Percentiles rank a stretch among this genome's conserved stretches.
Conservation (phyloP, 1,140 invertebrate genomes). For the Neotoxoptera formosana region DNA sequence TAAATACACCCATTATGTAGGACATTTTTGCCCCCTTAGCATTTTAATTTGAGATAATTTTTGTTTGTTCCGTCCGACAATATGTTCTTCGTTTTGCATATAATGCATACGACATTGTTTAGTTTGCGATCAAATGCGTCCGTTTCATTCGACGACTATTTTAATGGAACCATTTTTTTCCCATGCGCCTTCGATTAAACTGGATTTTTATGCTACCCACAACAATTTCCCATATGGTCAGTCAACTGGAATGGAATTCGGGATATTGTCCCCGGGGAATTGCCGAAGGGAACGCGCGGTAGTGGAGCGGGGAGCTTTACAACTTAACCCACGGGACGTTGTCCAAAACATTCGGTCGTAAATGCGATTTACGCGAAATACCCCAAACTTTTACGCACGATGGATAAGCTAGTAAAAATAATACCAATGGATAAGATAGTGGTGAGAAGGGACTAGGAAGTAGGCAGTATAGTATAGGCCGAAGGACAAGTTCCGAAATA, state of each 20-base stretch:
- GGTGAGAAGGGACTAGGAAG: neutral
- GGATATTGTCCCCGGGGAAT: constrained; percentile 44
- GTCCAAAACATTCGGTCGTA: constrained; percentile 55
- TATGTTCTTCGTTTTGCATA: neutral
- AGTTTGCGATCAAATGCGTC: neutral
- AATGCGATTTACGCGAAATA: constrained; percentile 56
- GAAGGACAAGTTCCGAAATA: neutral
- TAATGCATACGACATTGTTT: neutral
- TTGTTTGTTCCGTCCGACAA: neutral
- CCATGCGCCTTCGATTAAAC: constrained; percentile 25
- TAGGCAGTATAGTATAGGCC: neutral
- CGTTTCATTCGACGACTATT: constrained; percentile 11
- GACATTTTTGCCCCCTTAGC: neutral
- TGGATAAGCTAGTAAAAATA: constrained; percentile 48
- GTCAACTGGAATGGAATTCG: constrained; percentile 35
- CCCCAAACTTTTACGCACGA: constrained; percentile 42
- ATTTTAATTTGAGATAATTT: constrained; percentile 20
- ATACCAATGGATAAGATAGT: constrained; percentile 40
- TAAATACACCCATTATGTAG: constrained; percentile 6
- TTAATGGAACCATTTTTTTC: constrained; percentile 27
- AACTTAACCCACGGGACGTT: constrained; percentile 52
- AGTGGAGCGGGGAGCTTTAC: neutral
- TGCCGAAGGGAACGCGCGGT: neutral
- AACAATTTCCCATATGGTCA: constrained; percentile 42
- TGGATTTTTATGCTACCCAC: constrained; percentile 37